Conservation (phyloP, 64 coral and sea anemone species). For the Pocillopora damicornis region DNA sequence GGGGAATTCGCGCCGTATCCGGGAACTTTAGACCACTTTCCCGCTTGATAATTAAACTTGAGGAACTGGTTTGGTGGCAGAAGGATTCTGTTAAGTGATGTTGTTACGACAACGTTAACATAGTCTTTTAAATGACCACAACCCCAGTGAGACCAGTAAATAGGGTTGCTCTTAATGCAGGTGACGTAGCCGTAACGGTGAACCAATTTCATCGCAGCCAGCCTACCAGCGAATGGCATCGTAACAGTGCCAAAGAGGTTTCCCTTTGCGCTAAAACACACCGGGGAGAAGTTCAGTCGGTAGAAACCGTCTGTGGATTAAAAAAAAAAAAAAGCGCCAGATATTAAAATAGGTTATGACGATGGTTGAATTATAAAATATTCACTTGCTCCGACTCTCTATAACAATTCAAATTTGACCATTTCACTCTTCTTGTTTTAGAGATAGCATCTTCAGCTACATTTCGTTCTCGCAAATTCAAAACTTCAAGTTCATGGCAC, state of each 20-base stretch:
- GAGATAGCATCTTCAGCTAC: too few relatives aligned
- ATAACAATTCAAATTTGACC: too few relatives aligned
- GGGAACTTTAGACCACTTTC: slow-evolving; percentile 10
- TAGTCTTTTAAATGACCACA: background rate
- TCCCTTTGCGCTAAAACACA: background rate
- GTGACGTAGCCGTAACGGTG: background rate
- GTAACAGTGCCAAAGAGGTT: background rate
- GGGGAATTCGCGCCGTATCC: background rate
- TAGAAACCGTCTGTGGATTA: background rate
- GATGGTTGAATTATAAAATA: too few relatives aligned
- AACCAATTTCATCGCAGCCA: background rate
- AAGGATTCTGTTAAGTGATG: background rate
- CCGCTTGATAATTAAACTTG: background rate
- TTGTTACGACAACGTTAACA: background rate
- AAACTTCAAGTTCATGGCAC: too few relatives aligned
- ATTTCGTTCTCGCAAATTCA: too few relatives aligned
- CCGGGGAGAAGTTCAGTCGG: background rate
- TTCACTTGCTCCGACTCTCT: too few relatives aligned
- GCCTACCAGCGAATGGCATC: background rate
- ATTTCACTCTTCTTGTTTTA: too few relatives aligned
- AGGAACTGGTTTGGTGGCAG: background rate
- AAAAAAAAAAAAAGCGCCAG: background rate
- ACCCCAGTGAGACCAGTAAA: background rate
- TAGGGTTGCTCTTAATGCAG: background rate
- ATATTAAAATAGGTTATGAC: background rate